Percentiles rank a stretch among this genome's conserved stretches.
phyloP scores from a whole-genome alignment of 2,888 invertebrate genomes.

The Drosophila algonquin region DNA sequence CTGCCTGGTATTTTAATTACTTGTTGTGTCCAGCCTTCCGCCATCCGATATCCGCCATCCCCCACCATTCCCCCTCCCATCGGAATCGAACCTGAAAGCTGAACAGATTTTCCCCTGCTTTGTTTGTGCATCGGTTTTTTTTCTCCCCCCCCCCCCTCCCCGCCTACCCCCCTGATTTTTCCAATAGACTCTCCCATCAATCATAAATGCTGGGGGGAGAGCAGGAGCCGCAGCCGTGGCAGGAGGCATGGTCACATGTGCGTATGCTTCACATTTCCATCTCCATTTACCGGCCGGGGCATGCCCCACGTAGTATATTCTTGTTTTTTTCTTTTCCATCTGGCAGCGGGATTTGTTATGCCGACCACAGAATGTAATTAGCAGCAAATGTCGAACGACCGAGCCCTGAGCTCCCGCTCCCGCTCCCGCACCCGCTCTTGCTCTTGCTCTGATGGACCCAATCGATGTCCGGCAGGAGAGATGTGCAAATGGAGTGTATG shows the following conservation, averaged over 20 bases:
- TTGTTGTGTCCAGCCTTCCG: conserved; percentile 41
- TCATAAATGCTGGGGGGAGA: conserved; percentile 45
- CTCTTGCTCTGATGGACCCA: conserved; percentile 26
- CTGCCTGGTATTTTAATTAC: conserved; percentile 80
- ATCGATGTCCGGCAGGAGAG: conserved; percentile 16
- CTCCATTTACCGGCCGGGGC: background rate
- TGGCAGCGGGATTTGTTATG: conserved; percentile 70
- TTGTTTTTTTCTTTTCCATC: conserved; percentile 8
- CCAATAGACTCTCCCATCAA: conserved; percentile 51
- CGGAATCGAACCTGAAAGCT: conserved; percentile 1
- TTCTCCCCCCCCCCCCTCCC: background rate
- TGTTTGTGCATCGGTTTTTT: conserved; percentile 23
- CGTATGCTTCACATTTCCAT: conserved; percentile 36
- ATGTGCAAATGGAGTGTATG: background rate
- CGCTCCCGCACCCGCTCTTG: background rate
- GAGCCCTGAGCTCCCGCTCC: too few species aligned
- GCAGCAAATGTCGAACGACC: conserved; percentile 70
- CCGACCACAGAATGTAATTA: conserved; percentile 77
- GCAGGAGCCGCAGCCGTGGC: conserved; percentile 6
- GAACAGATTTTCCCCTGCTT: conserved; percentile 26
- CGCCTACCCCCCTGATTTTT: conserved; percentile 17
- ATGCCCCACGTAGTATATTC: conserved; percentile 4
- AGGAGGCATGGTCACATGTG: conserved; percentile 49
- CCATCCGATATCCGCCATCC: background rate
- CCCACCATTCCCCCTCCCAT: background rate